Conservation (phyloP, 2,797 vertebrate species). For the Alectoris magna region DNA sequence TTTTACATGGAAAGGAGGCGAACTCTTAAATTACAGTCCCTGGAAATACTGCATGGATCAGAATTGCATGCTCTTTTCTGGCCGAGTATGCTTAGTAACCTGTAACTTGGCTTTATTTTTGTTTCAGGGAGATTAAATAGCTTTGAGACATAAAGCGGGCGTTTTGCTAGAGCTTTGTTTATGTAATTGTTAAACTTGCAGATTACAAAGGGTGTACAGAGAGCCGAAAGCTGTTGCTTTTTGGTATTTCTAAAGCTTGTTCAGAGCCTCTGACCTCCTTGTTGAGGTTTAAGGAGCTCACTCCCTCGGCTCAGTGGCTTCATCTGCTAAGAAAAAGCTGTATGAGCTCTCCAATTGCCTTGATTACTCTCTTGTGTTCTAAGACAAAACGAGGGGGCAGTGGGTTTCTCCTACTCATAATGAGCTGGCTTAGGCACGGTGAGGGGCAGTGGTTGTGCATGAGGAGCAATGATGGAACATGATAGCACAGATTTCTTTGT, state of each 20-base stretch:
- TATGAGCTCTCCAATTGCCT: not conserved
- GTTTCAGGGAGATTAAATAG: slow-evolving; percentile 9
- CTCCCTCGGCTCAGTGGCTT: too few species aligned
- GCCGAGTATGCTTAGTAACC: slow-evolving; percentile 33
- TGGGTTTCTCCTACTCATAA: not conserved
- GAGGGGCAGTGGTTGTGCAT: not conserved
- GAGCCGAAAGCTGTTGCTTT: not conserved
- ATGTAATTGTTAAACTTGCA: not conserved
- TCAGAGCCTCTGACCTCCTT: not conserved
- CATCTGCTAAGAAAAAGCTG: not conserved
- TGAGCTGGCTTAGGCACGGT: not conserved
- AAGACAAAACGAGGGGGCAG: not conserved
- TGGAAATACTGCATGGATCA: slow-evolving; percentile 24
- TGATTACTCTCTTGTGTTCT: not conserved
- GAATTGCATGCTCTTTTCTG: slow-evolving; percentile 24
- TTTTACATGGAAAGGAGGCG: slow-evolving; percentile 30
- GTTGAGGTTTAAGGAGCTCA: not conserved
- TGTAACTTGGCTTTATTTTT: slow-evolving; percentile 56
- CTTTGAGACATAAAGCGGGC: slow-evolving; percentile 16
- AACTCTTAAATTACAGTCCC: slow-evolving; percentile 55
- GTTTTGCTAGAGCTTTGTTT: not conserved
- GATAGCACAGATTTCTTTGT: not conserved
- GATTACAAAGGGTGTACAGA: not conserved
- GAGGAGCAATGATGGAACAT: not conserved
- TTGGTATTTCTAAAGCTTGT: not conserved